Conservation (phyloP, 2,113 vertebrate species). For the Anolis carolinensis region DNA sequence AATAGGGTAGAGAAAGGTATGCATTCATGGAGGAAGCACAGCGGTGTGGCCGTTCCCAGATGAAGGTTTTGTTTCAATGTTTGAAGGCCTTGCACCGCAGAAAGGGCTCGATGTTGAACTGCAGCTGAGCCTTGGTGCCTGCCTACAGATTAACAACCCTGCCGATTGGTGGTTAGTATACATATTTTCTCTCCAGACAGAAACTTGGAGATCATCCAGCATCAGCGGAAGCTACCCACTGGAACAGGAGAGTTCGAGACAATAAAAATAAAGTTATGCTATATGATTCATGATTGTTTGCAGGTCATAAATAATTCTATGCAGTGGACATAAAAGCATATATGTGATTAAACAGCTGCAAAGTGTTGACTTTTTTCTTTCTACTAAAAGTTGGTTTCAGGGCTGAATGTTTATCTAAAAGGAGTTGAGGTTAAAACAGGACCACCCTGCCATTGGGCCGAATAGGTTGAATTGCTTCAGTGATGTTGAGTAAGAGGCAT, state of each 20-base stretch:
- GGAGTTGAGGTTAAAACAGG: background rate
- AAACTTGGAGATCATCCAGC: slow-evolving; percentile 76
- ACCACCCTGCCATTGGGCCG: background rate
- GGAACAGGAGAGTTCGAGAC: slow-evolving; percentile 77
- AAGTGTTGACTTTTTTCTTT: slow-evolving; percentile 44
- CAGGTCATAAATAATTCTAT: slow-evolving; percentile 57
- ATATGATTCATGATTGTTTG: slow-evolving; percentile 66
- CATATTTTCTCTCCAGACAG: slow-evolving; percentile 73
- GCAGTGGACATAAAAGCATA: slow-evolving; percentile 16
- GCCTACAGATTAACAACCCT: slow-evolving; percentile 57
- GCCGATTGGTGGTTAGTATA: slow-evolving; percentile 56
- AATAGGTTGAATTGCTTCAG: too few species aligned
- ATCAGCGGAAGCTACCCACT: slow-evolving; percentile 76
- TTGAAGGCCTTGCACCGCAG: slow-evolving; percentile 46
- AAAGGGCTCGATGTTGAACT: slow-evolving; percentile 33
- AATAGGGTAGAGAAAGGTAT: slow-evolving; percentile 30
- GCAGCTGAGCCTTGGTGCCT: slow-evolving; percentile 69
- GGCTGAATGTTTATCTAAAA: background rate
- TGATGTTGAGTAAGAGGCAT: too few species aligned
- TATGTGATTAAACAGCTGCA: slow-evolving; percentile 32
- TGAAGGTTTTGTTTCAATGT: slow-evolving; percentile 62
- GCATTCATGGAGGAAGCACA: slow-evolving; percentile 22
- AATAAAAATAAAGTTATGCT: slow-evolving; percentile 56
- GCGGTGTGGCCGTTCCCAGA: slow-evolving; percentile 35
- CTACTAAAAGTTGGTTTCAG: background rate